A percentile compares a stretch with the other conserved stretches of the same genome.
phyloP scores from a whole-genome alignment of 1,140 invertebrate genomes.

The Panagrolaimus sp. region DNA sequence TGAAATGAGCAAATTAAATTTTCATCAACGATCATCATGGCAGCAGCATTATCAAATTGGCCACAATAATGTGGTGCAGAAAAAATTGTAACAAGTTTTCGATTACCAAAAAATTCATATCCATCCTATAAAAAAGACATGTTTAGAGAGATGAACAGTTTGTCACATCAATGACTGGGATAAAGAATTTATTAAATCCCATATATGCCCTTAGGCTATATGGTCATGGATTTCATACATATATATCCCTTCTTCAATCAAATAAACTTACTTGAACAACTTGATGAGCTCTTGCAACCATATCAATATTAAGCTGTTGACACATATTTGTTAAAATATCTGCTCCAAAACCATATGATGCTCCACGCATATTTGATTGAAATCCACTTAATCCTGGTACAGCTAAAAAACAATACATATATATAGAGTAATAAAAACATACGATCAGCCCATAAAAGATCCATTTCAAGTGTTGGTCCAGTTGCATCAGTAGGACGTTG shows the following conservation, averaged over 20 bases:
- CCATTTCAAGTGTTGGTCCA: slow-evolving; percentile 19
- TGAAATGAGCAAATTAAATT: slow-evolving; percentile 94
- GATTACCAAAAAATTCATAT: background rate
- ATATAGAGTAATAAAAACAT: too few relatives aligned
- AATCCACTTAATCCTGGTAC: background rate
- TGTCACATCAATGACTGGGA: too few relatives aligned
- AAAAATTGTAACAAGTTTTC: slow-evolving; percentile 87
- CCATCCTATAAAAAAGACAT: background rate
- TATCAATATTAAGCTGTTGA: slow-evolving; percentile 11
- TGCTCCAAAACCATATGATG: slow-evolving; percentile 10
- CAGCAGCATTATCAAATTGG: slow-evolving; percentile 95
- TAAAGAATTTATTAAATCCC: too few relatives aligned
- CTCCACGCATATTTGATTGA: slow-evolving; percentile 12
- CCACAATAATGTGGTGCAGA: slow-evolving; percentile 95
- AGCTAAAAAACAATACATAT: too few relatives aligned
- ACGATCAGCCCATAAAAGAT: slow-evolving; percentile 19
- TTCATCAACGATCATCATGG: slow-evolving; percentile 98
- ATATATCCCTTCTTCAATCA: background rate
- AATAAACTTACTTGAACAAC: slow-evolving; percentile 8
- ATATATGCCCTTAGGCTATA: too few relatives aligned
- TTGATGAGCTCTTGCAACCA: slow-evolving; percentile 11
- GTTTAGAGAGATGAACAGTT: too few relatives aligned
- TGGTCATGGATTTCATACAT: too few relatives aligned
- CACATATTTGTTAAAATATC: slow-evolving; percentile 12
- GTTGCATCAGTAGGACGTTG: slow-evolving; percentile 11